These are phyloP conservation scores for Drosophila bifasciata DNA, from an alignment of 1,140 invertebrate genomes.

Conservation along the genomic window DNA sequence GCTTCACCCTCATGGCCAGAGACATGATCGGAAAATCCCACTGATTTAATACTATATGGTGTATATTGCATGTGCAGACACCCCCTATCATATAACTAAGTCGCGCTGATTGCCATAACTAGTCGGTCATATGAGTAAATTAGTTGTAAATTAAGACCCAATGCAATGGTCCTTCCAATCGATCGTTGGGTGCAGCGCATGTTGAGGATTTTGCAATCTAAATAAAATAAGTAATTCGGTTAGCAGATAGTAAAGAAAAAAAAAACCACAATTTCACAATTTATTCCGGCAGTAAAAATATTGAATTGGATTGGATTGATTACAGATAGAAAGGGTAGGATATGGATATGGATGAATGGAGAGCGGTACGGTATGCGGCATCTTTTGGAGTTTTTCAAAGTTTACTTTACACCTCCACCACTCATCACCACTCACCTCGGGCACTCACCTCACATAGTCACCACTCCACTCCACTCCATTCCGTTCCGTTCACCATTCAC, in stretches of 20 bases:
- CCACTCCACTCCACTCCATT: too few species aligned
- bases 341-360: too few species aligned
- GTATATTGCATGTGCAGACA: constrained; percentile 24
- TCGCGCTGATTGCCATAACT: constrained; percentile 52
- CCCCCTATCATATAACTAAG: constrained; percentile 61
- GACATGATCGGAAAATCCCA: constrained; percentile 46
- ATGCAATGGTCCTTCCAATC: constrained; percentile 11
- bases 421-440: constrained; percentile 30
- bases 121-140: constrained; percentile 77
- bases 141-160: constrained; percentile 74
- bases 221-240: too few species aligned
- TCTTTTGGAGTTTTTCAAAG: constrained; percentile 30
- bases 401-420: constrained; percentile 28
- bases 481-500: constrained; percentile 14
- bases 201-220: constrained; percentile 26
- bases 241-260: background rate
- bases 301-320: too few species aligned
- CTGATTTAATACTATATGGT: constrained; percentile 59
- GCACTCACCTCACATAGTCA: too few species aligned
- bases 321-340: too few species aligned
- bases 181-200: constrained; percentile 27
- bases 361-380: constrained; percentile 8
- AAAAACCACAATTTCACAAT: background rate
- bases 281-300: background rate
- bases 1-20: constrained; percentile 41